Evolutionary conservation across 2,888 invertebrate species (phyloP).

Genomic region (Leistus spinibarbis): DNA sequence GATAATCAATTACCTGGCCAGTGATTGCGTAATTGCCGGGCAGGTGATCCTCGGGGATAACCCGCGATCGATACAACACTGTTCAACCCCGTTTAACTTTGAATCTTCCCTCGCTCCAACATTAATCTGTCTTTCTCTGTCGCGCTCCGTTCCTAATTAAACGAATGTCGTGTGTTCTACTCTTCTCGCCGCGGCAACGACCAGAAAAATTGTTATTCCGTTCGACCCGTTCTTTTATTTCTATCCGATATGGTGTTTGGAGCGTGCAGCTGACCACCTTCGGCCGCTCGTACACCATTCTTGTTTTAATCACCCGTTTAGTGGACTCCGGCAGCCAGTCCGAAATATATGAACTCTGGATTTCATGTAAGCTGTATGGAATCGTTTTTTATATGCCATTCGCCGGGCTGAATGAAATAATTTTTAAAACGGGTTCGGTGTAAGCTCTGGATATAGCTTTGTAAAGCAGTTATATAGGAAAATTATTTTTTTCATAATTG

Average conservation of each 20-base stretch:
- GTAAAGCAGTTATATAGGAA: neutral
- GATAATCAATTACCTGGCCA: slow-evolving; percentile 65
- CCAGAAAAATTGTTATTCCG: slow-evolving; percentile 36
- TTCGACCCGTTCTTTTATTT: slow-evolving; percentile 36
- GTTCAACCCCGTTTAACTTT: slow-evolving; percentile 47
- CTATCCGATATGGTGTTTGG: slow-evolving; percentile 36
- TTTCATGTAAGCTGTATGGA: slow-evolving; percentile 23
- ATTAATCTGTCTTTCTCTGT: neutral
- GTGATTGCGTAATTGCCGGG: slow-evolving; percentile 66
- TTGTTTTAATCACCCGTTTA: slow-evolving; percentile 37
- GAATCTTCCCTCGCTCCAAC: neutral
- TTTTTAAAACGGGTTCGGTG: neutral
- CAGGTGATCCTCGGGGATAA: slow-evolving; percentile 58
- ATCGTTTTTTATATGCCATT: slow-evolving; percentile 31
- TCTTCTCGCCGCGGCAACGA: neutral
- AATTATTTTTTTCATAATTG: neutral
- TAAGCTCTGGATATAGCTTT: neutral
- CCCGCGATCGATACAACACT: slow-evolving; percentile 54
- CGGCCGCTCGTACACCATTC: slow-evolving; percentile 5
- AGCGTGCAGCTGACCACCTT: slow-evolving; percentile 11
- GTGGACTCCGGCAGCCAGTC: slow-evolving; percentile 11
- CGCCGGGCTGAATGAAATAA: slow-evolving; percentile 1
- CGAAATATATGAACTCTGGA: slow-evolving; percentile 34
- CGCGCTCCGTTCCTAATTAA: slow-evolving; percentile 32
- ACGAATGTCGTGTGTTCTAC: neutral